A percentile compares a stretch with the other conserved stretches of the same genome.
These are phyloP conservation scores for Pipistrellus nathusii DNA, from an alignment of 2,797 vertebrate genomes.

Conservation along the genomic window DNA sequence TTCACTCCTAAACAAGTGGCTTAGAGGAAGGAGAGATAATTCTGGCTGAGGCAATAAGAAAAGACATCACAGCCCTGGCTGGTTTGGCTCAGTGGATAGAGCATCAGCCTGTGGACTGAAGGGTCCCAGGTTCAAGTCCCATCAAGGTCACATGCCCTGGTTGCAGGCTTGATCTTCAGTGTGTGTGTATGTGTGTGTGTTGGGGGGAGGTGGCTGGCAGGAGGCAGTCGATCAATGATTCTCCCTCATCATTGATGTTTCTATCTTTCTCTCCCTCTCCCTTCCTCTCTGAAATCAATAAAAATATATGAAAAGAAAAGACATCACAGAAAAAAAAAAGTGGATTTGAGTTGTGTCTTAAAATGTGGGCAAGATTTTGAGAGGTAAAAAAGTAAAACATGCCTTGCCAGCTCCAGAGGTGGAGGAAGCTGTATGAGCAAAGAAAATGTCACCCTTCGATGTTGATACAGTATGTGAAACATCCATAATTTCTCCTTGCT, in stretches of 20 bases:
- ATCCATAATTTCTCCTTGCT: conserved; percentile 28
- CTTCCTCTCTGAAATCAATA: too few relatives aligned
- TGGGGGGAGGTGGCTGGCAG: too few relatives aligned
- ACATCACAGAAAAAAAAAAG: background rate
- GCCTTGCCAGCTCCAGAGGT: background rate
- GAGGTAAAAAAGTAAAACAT: background rate
- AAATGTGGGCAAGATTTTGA: background rate
- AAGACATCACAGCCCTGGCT: background rate
- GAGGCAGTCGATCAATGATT: too few relatives aligned
- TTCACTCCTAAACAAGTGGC: background rate
- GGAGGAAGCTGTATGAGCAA: background rate
- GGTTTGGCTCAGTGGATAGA: too few relatives aligned
- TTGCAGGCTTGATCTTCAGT: too few relatives aligned
- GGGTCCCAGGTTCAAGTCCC: too few relatives aligned
- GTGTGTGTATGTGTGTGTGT: too few relatives aligned
- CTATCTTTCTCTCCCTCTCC: too few relatives aligned
- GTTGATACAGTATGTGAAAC: background rate
- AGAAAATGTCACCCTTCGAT: background rate
- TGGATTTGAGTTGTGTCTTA: background rate
- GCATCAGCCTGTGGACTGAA: too few relatives aligned
- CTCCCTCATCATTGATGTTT: too few relatives aligned
- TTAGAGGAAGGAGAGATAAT: background rate
- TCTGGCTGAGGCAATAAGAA: background rate
- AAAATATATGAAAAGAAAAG: background rate
- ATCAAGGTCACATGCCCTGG: too few relatives aligned